Evolutionary conservation across 1,140 invertebrate species (phyloP).

Genomic region (Lasioglossum baleicum): DNA sequence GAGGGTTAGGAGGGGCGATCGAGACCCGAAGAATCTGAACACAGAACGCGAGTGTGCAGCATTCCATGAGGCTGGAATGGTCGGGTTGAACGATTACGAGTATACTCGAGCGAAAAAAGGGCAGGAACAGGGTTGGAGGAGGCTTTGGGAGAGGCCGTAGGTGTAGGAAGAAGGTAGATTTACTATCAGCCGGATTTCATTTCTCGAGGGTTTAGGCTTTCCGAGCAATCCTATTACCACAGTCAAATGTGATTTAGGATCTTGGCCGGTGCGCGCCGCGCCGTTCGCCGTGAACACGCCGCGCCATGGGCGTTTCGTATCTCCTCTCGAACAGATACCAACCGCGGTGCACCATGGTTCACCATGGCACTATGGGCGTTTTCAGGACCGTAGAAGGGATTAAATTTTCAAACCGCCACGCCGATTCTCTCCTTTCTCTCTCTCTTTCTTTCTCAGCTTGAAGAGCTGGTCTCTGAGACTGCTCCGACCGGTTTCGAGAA

Average conservation of each 20-base stretch:
- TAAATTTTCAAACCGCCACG: slow-evolving; percentile 47
- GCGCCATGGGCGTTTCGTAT: slow-evolving; percentile 69
- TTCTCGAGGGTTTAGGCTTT: slow-evolving; percentile 66
- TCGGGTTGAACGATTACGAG: slow-evolving; percentile 15
- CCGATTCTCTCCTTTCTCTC: slow-evolving; percentile 16
- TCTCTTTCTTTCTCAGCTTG: too few relatives aligned
- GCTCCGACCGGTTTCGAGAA: slow-evolving; percentile 20
- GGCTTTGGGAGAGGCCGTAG: not conserved
- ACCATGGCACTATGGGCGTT: slow-evolving; percentile 55
- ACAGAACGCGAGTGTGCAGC: not conserved
- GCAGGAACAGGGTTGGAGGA: not conserved
- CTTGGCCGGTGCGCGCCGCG: slow-evolving; percentile 61
- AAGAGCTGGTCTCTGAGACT: not conserved
- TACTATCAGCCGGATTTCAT: slow-evolving; percentile 69
- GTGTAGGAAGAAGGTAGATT: slow-evolving; percentile 61
- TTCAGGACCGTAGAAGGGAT: slow-evolving; percentile 60
- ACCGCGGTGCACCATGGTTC: slow-evolving; percentile 45
- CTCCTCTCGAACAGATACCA: slow-evolving; percentile 60
- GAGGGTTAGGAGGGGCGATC: too few relatives aligned
- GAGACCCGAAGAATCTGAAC: not conserved
- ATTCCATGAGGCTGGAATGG: slow-evolving; percentile 46
- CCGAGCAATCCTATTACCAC: slow-evolving; percentile 71
- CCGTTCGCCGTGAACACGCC: slow-evolving; percentile 57
- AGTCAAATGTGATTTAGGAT: slow-evolving; percentile 79
- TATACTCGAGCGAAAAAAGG: slow-evolving; percentile 11